Percentiles rank a stretch among this genome's conserved stretches.
Conservation (phyloP, 2,113 vertebrate genomes). For the Callionymus lyra region DNA sequence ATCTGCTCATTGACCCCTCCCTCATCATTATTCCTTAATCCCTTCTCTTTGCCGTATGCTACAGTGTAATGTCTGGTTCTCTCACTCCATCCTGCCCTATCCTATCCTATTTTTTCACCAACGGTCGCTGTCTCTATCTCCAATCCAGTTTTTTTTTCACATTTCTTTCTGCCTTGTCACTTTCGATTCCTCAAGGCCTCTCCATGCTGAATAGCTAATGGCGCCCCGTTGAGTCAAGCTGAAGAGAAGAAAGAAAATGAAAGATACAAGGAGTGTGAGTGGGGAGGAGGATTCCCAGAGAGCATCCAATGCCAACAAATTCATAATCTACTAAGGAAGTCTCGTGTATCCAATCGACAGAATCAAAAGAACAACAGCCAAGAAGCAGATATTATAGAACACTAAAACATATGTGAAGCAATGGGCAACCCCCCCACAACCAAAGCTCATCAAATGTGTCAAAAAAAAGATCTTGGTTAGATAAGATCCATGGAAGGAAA, state of each 20-base stretch:
- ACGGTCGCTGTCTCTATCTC: constrained; percentile 36
- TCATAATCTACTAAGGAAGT: constrained; percentile 50
- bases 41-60: constrained; percentile 34
- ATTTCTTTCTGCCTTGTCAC: constrained; percentile 67
- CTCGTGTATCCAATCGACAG: constrained; percentile 24
- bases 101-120: constrained; percentile 6
- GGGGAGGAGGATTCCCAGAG: constrained; percentile 11
- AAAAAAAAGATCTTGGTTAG: constrained; percentile 28
- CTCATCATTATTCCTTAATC: constrained; percentile 49
- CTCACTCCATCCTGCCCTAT: constrained; percentile 19
- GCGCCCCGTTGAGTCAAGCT: constrained; percentile 50
- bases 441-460: constrained; percentile 17
- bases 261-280: constrained; percentile 33
- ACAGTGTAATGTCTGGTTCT: constrained; percentile 28
- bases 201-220: constrained; percentile 65
- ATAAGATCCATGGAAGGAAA: constrained; percentile 12
- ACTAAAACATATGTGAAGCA: too few relatives aligned
- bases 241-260: constrained; percentile 49
- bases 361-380: constrained; percentile 6
- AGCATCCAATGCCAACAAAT: constrained; percentile 34
- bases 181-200: constrained; percentile 66
- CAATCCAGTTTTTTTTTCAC: constrained; percentile 48
- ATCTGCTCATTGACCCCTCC: constrained; percentile 30
- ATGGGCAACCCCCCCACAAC: too few relatives aligned
- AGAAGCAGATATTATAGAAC: too few relatives aligned